Percentiles rank a stretch among this genome's conserved stretches.
Evolutionary conservation across 2,888 invertebrate species (phyloP).

Genomic region (Cheilosia vulpina): DNA sequence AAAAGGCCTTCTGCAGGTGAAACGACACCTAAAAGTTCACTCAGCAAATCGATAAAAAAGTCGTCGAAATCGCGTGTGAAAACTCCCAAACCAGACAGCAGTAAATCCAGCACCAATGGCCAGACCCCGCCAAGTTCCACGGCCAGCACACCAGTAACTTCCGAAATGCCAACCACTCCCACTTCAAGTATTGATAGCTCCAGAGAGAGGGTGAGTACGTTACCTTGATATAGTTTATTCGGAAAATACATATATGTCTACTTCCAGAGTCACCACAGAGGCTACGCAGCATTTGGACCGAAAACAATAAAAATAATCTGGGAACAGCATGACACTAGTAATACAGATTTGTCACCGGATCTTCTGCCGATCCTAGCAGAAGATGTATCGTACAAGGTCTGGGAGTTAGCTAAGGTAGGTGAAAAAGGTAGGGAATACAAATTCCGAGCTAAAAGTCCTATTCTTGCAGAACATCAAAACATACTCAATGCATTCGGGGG

Average conservation of each 20-base stretch:
- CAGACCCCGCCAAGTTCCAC: conserved; percentile 62
- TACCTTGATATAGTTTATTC: too few relatives aligned
- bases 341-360: conserved; percentile 81
- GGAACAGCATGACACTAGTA: conserved; percentile 83
- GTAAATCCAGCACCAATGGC: conserved; percentile 67
- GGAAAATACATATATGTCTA: neutral
- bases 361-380: conserved; percentile 82
- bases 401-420: conserved; percentile 82
- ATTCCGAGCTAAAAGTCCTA: too few relatives aligned
- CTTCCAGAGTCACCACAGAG: conserved; percentile 79
- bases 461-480: conserved; percentile 81
- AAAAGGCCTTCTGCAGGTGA: conserved; percentile 71
- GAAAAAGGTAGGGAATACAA: neutral
- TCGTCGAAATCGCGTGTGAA: conserved; percentile 81
- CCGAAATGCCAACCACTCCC: conserved; percentile 77
- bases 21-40: conserved; percentile 78
- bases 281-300: conserved; percentile 81
- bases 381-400: conserved; percentile 83
- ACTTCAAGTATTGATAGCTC: conserved; percentile 76
- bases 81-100: conserved; percentile 77
- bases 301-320: conserved; percentile 82
- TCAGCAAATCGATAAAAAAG: conserved; percentile 80
- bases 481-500: conserved; percentile 82
- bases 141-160: conserved; percentile 41
- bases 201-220: conserved; percentile 68